phyloP scores from a whole-genome alignment of 2,888 invertebrate species.

The Meliscaeva auricollis region DNA sequence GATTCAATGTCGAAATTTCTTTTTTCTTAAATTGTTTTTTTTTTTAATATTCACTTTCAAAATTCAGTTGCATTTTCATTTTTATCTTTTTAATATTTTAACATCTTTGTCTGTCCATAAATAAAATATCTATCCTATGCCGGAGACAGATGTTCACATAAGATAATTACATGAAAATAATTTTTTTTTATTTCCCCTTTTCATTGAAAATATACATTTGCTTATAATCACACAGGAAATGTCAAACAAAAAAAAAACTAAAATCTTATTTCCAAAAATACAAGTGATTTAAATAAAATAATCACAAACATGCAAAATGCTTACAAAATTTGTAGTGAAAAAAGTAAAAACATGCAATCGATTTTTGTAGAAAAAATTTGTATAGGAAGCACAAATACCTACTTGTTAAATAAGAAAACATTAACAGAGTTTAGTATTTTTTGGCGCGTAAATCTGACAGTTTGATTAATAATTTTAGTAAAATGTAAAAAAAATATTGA shows the following conservation, averaged over 20 bases:
- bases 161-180: constrained; percentile 2
- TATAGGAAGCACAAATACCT: not conserved
- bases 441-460: constrained; percentile 47
- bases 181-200: not conserved
- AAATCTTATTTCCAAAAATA: constrained; percentile 37
- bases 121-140: not conserved
- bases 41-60: too few relatives aligned
- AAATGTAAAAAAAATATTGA: constrained; percentile 32
- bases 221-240: constrained; percentile 36
- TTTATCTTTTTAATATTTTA: not conserved
- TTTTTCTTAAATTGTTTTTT: too few relatives aligned
- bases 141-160: constrained; percentile 46
- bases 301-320: constrained; percentile 12
- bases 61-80: not conserved
- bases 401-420: constrained; percentile 49
- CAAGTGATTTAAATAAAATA: constrained; percentile 18
- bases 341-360: constrained; percentile 14
- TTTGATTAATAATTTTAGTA: constrained; percentile 39
- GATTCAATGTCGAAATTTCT: too few relatives aligned
- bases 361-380: constrained; percentile 9
- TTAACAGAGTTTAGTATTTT: constrained; percentile 26
- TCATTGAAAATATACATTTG: constrained; percentile 29
- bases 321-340: constrained; percentile 16
- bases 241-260: constrained; percentile 4
- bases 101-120: not conserved